Evolutionary conservation across 2,888 invertebrate genomes (phyloP).

Genomic region (Cheilosia impressa): DNA sequence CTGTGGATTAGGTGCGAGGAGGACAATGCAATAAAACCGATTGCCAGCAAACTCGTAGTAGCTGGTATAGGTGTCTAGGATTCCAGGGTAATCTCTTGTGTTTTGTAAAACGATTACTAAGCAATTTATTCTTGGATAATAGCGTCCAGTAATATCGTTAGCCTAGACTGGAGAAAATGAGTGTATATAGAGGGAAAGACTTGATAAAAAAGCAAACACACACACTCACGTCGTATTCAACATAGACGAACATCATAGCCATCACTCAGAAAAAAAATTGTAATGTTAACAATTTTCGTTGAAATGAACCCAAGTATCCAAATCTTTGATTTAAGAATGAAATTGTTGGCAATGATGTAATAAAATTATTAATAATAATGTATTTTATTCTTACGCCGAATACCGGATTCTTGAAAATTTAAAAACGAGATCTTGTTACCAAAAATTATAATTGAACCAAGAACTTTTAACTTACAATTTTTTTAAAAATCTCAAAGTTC

Average conservation of each 20-base stretch:
- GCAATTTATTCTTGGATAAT: conserved; percentile 77
- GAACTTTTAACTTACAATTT: too few relatives aligned
- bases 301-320: too few relatives aligned
- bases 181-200: neutral
- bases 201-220: conserved; percentile 22
- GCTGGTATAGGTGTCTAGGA: conserved; percentile 61
- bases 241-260: conserved; percentile 17
- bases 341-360: too few relatives aligned
- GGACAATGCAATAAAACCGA: conserved; percentile 44
- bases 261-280: too few relatives aligned
- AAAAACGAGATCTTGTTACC: too few relatives aligned
- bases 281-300: too few relatives aligned
- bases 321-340: too few relatives aligned
- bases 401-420: too few relatives aligned
- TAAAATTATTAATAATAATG: too few relatives aligned
- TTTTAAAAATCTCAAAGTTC: too few relatives aligned
- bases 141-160: conserved; percentile 69
- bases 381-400: too few relatives aligned
- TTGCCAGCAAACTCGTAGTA: conserved; percentile 49
- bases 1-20: conserved; percentile 52
- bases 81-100: conserved; percentile 75
- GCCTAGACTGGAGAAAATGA: conserved; percentile 33
- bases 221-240: conserved; percentile 3
- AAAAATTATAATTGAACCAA: too few relatives aligned
- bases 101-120: conserved; percentile 78